phyloP scores from a whole-genome alignment of 1,140 invertebrate species.

The Saccostrea echinata region DNA sequence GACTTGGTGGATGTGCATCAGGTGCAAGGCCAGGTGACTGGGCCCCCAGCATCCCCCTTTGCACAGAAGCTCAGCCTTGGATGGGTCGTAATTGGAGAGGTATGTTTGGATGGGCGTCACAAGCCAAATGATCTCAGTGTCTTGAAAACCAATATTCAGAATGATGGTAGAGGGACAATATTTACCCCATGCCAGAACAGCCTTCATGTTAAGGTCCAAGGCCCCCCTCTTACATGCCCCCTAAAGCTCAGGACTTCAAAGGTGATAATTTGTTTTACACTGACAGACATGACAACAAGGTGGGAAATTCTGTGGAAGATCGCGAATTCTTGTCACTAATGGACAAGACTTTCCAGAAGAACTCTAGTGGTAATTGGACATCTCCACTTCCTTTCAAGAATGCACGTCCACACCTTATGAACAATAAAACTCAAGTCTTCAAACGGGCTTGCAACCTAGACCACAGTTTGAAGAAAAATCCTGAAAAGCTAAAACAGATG shows the following conservation, averaged over 20 bases:
- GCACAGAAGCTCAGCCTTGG: too few species aligned
- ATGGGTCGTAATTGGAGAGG: too few species aligned
- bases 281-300: conserved; percentile 47
- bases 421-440: conserved; percentile 48
- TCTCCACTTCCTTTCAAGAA: conserved; percentile 59
- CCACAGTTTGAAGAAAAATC: too few species aligned
- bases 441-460: too few species aligned
- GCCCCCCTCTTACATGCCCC: background rate
- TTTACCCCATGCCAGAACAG: conserved; percentile 27
- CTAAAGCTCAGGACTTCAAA: background rate
- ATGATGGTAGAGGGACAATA: conserved; percentile 35
- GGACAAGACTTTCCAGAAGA: conserved; percentile 46
- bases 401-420: conserved; percentile 40
- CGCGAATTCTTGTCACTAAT: conserved; percentile 51
- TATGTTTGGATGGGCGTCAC: too few species aligned
- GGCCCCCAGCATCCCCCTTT: too few species aligned
- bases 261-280: conserved; percentile 45
- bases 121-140: too few species aligned
- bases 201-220: background rate
- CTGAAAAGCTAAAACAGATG: too few species aligned
- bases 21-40: conserved; percentile 50
- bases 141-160: conserved; percentile 21
- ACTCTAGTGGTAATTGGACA: conserved; percentile 49
- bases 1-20: conserved; percentile 50
- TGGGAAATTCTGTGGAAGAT: conserved; percentile 55